phyloP scores from a whole-genome alignment of 2,888 invertebrate genomes.

The Cordylochernes scorpioides region DNA sequence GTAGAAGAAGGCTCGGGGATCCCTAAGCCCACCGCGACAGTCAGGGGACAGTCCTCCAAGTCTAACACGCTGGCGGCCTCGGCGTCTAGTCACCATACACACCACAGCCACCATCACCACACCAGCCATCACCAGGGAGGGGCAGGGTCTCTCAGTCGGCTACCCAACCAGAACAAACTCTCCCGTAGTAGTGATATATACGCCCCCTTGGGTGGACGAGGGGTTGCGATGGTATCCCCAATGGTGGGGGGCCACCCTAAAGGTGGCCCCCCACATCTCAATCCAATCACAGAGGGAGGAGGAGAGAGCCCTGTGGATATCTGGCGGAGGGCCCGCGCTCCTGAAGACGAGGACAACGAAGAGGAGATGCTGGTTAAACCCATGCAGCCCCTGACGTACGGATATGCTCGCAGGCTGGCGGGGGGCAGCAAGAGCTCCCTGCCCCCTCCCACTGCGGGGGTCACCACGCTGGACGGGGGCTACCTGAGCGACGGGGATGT shows the following conservation, averaged over 20 bases:
- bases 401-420: conserved; percentile 9
- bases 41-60: conserved; percentile 42
- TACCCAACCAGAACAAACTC: conserved; percentile 1
- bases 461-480: conserved; percentile 24
- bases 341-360: conserved; percentile 27
- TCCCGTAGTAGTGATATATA: neutral
- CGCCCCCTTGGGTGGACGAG: neutral
- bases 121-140: too few relatives aligned
- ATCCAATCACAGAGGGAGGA: neutral
- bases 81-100: neutral
- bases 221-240: neutral
- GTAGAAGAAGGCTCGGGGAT: too few relatives aligned
- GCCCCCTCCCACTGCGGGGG: neutral
- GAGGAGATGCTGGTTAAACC: conserved; percentile 50
- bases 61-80: neutral
- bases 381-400: conserved; percentile 47
- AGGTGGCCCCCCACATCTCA: neutral
- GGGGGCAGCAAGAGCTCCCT: neutral
- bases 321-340: neutral
- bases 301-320: neutral
- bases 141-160: too few relatives aligned
- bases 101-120: conserved; percentile 1
- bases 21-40: conserved; percentile 68
- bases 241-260: neutral
- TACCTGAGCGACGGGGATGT: conserved; percentile 84